Conservation (phyloP, 2,113 vertebrate genomes). For the Ctenodactylus gundi region DNA sequence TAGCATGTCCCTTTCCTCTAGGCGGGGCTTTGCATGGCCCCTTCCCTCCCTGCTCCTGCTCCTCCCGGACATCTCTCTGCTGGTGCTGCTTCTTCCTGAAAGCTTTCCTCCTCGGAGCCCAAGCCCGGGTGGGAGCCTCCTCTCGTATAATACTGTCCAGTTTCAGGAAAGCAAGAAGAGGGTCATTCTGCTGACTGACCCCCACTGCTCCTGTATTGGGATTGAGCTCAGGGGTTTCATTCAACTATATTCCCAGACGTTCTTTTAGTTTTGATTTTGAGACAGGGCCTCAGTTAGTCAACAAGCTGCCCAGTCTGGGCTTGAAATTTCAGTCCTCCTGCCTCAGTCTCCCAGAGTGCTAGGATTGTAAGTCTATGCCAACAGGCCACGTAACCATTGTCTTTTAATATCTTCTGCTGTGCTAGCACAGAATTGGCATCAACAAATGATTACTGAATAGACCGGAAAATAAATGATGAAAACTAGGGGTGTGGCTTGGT, state of each 20-base stretch:
- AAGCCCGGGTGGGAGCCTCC: background rate
- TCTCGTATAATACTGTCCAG: background rate
- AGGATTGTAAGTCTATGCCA: no score
- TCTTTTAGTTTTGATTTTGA: no score
- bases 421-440: background rate
- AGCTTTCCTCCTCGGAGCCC: background rate
- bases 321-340: no score
- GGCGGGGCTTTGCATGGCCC: background rate
- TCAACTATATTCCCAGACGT: no score
- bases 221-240: no score
- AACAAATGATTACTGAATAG: background rate
- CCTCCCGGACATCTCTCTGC: background rate
- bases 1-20: background rate
- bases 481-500: background rate
- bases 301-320: no score
- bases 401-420: background rate
- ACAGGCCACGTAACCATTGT: no score
- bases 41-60: background rate
- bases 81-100: background rate
- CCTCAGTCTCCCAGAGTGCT: no score
- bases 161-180: background rate
- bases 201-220: no score
- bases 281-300: no score
- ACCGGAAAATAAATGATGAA: background rate
- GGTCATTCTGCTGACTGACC: background rate